Percentiles rank a stretch among this genome's conserved stretches.
Evolutionary conservation across 2,888 invertebrate species (phyloP).

Genomic region (Corythucha ciliata): DNA sequence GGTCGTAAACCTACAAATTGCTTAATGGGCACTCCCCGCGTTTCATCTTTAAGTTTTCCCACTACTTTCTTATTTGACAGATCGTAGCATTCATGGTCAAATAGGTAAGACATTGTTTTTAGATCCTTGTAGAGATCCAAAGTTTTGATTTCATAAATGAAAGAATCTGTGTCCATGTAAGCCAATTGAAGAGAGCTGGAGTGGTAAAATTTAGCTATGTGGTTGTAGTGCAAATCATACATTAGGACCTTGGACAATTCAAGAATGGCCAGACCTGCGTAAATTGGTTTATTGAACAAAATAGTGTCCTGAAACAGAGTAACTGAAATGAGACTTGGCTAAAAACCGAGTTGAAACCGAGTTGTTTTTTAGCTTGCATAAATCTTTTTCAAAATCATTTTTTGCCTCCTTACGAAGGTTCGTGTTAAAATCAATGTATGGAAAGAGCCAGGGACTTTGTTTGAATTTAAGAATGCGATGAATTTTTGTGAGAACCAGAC

Average conservation of each 20-base stretch:
- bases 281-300: too few relatives aligned
- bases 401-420: slow-evolving; percentile 31
- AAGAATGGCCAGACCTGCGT: too few relatives aligned
- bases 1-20: slow-evolving; percentile 38
- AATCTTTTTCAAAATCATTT: slow-evolving; percentile 41
- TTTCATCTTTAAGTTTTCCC: slow-evolving; percentile 40
- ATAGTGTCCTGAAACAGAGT: too few relatives aligned
- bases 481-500: slow-evolving; percentile 37
- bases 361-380: slow-evolving; percentile 42
- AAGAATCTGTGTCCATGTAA: slow-evolving; percentile 23
- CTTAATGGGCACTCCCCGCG: slow-evolving; percentile 36
- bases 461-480: slow-evolving; percentile 37
- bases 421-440: slow-evolving; percentile 34
- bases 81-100: slow-evolving; percentile 33
- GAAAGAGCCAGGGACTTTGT: slow-evolving; percentile 37
- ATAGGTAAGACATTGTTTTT: slow-evolving; percentile 25
- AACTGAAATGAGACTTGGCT: too few relatives aligned
- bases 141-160: slow-evolving; percentile 16
- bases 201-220: too few relatives aligned
- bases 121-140: slow-evolving; percentile 11
- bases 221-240: too few relatives aligned
- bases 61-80: slow-evolving; percentile 34
- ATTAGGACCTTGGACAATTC: too few relatives aligned
- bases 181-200: slow-evolving; percentile 1
- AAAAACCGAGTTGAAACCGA: too few relatives aligned